These are phyloP conservation scores for Xestia rhomboidea DNA, from an alignment of 2,888 invertebrate species.

Conservation along the genomic window DNA sequence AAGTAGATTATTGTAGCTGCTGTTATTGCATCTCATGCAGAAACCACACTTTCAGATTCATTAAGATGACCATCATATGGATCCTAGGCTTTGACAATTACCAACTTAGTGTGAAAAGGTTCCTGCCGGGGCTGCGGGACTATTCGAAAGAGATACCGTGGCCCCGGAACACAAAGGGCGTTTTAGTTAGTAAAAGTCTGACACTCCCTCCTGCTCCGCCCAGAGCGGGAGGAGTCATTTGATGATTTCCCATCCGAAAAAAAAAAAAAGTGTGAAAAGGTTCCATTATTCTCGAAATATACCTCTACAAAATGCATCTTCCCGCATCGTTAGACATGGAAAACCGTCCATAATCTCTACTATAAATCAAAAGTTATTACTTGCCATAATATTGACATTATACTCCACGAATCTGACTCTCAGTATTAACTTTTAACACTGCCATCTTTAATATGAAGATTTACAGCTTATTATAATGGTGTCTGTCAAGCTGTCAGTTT, in stretches of 20 bases:
- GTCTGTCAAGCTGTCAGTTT: slow-evolving; percentile 69
- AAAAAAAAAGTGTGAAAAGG: neutral
- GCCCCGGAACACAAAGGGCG: too few relatives aligned
- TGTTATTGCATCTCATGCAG: neutral
- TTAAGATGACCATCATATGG: neutral
- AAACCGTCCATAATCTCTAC: slow-evolving; percentile 18
- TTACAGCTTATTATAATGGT: slow-evolving; percentile 52
- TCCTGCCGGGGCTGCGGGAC: too few relatives aligned
- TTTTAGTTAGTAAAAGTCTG: too few relatives aligned
- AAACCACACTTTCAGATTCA: neutral
- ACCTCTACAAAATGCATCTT: slow-evolving; percentile 14
- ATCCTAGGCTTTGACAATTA: neutral
- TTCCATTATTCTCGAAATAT: neutral
- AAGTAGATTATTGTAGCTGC: neutral
- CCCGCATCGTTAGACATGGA: slow-evolving; percentile 1
- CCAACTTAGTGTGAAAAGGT: slow-evolving; percentile 4
- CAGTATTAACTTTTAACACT: slow-evolving; percentile 49
- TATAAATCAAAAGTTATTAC: slow-evolving; percentile 56
- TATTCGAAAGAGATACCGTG: too few relatives aligned
- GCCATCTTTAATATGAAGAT: slow-evolving; percentile 50
- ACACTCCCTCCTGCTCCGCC: too few relatives aligned
- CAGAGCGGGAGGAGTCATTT: too few relatives aligned
- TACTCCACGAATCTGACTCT: slow-evolving; percentile 26
- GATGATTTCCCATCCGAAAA: too few relatives aligned
- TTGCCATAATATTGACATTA: slow-evolving; percentile 42